phyloP scores from a whole-genome alignment of 2,888 invertebrate species.

The Coenonympha glycerion region DNA sequence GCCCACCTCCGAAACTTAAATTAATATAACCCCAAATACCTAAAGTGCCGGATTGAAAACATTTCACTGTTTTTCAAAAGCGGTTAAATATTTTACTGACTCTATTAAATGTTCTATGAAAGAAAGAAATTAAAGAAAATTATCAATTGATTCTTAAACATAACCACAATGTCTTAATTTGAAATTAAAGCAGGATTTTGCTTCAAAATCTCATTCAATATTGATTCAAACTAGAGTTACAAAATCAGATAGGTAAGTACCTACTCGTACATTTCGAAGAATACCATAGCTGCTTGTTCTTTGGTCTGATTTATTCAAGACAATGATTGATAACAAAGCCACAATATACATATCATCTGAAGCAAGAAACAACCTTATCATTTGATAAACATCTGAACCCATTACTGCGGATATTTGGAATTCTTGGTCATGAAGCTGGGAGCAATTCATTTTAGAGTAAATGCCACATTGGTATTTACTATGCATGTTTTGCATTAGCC shows the following conservation, averaged over 20 bases:
- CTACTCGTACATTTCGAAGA: background rate
- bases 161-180: background rate
- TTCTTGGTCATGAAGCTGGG: constrained; percentile 18
- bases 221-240: no score
- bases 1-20: no score
- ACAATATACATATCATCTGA: constrained; percentile 10
- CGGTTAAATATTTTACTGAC: no score
- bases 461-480: constrained; percentile 26
- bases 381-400: constrained; percentile 24
- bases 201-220: no score
- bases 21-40: no score
- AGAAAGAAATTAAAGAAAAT: background rate
- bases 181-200: no score
- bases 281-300: background rate
- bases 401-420: constrained; percentile 24
- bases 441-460: constrained; percentile 23
- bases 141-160: background rate
- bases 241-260: no score
- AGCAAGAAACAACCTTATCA: constrained; percentile 20
- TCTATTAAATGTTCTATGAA: no score
- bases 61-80: no score
- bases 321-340: constrained; percentile 13
- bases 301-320: background rate
- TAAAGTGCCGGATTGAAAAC: no score
- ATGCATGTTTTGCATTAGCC: constrained; percentile 22